A percentile compares a stretch with the other conserved stretches of the same genome.
phyloP scores from a whole-genome alignment of 2,888 invertebrate species.

The Scaptomyza cyrtandrae region DNA sequence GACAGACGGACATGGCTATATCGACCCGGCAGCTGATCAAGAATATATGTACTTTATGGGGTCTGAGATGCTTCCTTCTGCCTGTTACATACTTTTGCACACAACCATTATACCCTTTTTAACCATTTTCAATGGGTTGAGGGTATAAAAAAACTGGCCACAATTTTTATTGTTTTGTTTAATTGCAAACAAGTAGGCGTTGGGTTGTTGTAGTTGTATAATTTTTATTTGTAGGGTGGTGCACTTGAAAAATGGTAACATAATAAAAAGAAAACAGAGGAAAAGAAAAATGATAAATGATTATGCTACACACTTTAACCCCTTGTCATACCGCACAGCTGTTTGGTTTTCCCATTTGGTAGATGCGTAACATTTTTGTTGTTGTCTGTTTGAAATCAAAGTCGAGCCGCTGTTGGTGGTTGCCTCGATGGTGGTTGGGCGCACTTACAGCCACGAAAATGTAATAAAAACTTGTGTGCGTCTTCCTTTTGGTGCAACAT shows the following conservation, averaged over 20 bases:
- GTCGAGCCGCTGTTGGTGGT: conserved; percentile 48
- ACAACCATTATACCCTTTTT: too few relatives aligned
- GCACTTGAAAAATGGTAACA: conserved; percentile 76
- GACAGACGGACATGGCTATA: too few relatives aligned
- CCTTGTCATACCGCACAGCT: conserved; percentile 71
- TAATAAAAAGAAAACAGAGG: conserved; percentile 6
- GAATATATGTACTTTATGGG: too few relatives aligned
- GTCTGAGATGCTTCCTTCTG: too few relatives aligned
- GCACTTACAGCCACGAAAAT: conserved; percentile 79
- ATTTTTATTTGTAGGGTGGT: conserved; percentile 20
- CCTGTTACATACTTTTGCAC: too few relatives aligned
- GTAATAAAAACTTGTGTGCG: conserved; percentile 80
- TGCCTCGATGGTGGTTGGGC: conserved; percentile 35
- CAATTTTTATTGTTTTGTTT: conserved; percentile 73
- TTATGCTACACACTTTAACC: conserved; percentile 64
- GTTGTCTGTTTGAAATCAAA: conserved; percentile 46
- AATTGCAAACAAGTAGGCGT: conserved; percentile 70
- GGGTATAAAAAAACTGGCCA: conserved; percentile 28
- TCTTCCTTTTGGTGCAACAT: conserved; percentile 70
- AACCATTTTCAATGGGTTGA: too few relatives aligned
- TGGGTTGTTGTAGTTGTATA: conserved; percentile 17
- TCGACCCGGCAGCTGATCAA: too few relatives aligned
- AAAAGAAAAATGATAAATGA: conserved; percentile 74
- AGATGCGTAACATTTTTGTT: conserved; percentile 65
- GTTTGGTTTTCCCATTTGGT: conserved; percentile 63